Evolutionary conservation across 1,140 invertebrate species (phyloP).

Genomic region (Drosophila biarmipes): DNA sequence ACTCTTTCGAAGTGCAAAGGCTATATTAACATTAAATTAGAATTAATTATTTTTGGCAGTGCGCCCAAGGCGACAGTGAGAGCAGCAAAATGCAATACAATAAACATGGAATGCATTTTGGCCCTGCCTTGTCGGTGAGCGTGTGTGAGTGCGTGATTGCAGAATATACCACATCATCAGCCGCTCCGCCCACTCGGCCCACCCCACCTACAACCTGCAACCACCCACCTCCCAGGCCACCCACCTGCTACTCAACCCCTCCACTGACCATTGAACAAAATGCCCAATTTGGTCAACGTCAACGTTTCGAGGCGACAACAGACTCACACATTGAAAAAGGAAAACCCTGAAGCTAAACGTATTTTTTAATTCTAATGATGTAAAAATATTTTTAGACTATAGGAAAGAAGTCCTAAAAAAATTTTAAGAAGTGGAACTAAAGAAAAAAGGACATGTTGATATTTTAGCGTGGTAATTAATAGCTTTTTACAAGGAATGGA

Average conservation of each 20-base stretch:
- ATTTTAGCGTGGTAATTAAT: no score
- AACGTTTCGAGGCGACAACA: slow-evolving; percentile 32
- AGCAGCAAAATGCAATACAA: slow-evolving; percentile 72
- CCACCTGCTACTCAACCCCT: slow-evolving; percentile 11
- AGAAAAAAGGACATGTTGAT: no score
- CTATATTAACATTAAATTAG: background rate
- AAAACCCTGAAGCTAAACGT: background rate
- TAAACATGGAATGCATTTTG: slow-evolving; percentile 69
- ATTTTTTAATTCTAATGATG: background rate
- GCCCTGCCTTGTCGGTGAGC: slow-evolving; percentile 7
- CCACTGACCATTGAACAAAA: slow-evolving; percentile 51
- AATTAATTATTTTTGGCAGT: background rate
- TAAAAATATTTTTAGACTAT: no score
- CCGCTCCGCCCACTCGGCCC: slow-evolving; percentile 1
- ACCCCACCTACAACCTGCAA: background rate
- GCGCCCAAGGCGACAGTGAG: slow-evolving; percentile 23
- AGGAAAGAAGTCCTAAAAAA: no score
- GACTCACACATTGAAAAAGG: slow-evolving; percentile 9
- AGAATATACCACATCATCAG: slow-evolving; percentile 47
- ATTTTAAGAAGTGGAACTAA: no score
- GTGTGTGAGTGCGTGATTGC: slow-evolving; percentile 60
- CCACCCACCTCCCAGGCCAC: slow-evolving; percentile 8
- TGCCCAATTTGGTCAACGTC: slow-evolving; percentile 69
- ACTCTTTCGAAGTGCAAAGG: no score
- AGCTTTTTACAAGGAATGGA: no score